These are phyloP conservation scores for Trachops cirrhosus DNA, from an alignment of 2,797 vertebrate genomes.

Conservation along the genomic window DNA sequence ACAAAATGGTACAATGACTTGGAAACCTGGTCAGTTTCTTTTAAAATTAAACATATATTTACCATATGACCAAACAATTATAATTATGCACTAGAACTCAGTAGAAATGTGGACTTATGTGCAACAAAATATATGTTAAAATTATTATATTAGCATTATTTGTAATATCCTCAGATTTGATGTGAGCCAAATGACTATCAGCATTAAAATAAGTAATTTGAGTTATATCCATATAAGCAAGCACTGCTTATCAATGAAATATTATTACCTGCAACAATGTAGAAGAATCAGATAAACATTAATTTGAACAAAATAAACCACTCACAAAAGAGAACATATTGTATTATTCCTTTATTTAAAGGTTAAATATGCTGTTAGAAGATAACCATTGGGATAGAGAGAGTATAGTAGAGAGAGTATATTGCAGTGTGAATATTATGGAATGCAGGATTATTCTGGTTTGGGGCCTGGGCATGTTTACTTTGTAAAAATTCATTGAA, in stretches of 20 bases:
- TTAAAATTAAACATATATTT: constrained; percentile 16
- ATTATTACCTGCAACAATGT: background rate
- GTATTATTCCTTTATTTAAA: background rate
- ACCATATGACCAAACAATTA: background rate
- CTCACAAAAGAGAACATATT: background rate
- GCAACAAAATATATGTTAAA: background rate
- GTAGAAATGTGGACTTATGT: background rate
- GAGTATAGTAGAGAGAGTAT: background rate
- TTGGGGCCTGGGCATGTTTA: background rate
- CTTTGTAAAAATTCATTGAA: background rate
- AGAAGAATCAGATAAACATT: background rate
- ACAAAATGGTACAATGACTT: background rate
- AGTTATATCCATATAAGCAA: background rate
- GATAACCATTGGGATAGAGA: background rate
- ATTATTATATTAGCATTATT: background rate
- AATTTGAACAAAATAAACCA: background rate
- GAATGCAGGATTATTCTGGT: background rate
- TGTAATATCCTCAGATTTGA: background rate
- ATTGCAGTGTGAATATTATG: background rate
- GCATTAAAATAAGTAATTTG: background rate
- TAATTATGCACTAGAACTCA: background rate
- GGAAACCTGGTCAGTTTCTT: background rate
- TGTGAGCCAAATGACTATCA: background rate
- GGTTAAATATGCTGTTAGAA: background rate
- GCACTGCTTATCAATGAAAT: background rate